Percentiles rank a stretch among this genome's conserved stretches.
phyloP scores from a whole-genome alignment of 2,888 invertebrate species.

The Limenitis camilla region DNA sequence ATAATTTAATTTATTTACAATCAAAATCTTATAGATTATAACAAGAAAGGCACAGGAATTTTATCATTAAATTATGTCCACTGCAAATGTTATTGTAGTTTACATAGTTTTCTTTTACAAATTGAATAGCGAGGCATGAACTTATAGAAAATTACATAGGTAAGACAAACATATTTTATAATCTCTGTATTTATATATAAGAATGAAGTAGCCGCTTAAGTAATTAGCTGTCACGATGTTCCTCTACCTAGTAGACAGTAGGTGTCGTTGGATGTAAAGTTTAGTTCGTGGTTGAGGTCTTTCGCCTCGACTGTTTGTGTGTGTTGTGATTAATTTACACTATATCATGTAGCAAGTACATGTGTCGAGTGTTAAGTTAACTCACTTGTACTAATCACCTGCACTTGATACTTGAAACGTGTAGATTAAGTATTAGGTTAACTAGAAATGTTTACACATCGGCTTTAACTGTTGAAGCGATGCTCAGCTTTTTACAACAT shows the following conservation, averaged over 20 bases:
- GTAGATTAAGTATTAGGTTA: slow-evolving; percentile 24
- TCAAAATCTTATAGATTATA: slow-evolving; percentile 5
- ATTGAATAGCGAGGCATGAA: slow-evolving; percentile 3
- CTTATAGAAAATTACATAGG: slow-evolving; percentile 5
- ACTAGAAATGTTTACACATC: slow-evolving; percentile 32
- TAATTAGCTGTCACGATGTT: slow-evolving; percentile 51
- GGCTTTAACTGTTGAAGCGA: slow-evolving; percentile 65
- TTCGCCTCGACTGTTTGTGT: too few species aligned
- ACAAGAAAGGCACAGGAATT: slow-evolving; percentile 11
- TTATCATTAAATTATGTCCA: slow-evolving; percentile 9
- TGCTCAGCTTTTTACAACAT: slow-evolving; percentile 29
- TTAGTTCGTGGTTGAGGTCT: too few species aligned
- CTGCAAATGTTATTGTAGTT: slow-evolving; percentile 5
- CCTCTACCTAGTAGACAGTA: slow-evolving; percentile 48
- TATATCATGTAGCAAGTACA: too few species aligned
- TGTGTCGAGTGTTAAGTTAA: too few species aligned
- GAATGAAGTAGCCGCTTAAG: slow-evolving; percentile 28
- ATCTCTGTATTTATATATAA: slow-evolving; percentile 22
- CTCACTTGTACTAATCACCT: too few species aligned
- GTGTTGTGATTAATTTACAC: too few species aligned
- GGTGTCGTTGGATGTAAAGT: slow-evolving; percentile 30
- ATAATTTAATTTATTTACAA: not conserved
- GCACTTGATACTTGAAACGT: slow-evolving; percentile 4
- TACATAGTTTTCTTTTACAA: not conserved
- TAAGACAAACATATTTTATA: slow-evolving; percentile 26